These are phyloP conservation scores for Pheosia gnoma DNA, from an alignment of 2,888 invertebrate genomes.

Conservation along the genomic window DNA sequence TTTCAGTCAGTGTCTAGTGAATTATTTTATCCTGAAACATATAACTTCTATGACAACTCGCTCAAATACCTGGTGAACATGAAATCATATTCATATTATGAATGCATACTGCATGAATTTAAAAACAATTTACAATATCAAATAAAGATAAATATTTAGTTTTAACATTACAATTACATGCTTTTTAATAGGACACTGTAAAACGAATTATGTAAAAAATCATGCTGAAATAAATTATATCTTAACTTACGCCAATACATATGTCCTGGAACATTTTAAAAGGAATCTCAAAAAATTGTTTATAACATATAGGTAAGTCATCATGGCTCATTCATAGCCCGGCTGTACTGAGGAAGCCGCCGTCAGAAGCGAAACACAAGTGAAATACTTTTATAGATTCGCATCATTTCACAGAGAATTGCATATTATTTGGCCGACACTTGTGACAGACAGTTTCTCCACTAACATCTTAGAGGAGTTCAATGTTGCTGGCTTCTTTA, in stretches of 20 bases:
- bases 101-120: no score
- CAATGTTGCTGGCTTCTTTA: no score
- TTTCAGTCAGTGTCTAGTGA: conserved; percentile 16
- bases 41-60: conserved; percentile 71
- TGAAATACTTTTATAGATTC: no score
- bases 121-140: no score
- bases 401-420: no score
- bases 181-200: conserved; percentile 24
- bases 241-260: conserved; percentile 75
- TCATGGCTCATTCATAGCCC: not conserved
- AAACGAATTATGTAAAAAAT: conserved; percentile 18
- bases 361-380: no score
- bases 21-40: conserved; percentile 22
- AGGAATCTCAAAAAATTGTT: conserved; percentile 7
- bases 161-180: conserved; percentile 21
- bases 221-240: conserved; percentile 48
- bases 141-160: no score
- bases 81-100: conserved; percentile 46
- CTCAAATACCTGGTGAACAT: conserved; percentile 67
- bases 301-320: not conserved
- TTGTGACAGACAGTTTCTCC: no score
- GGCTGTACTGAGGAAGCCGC: no score
- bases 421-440: no score
- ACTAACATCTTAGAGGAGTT: no score
- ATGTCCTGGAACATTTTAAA: conserved; percentile 67